Evolutionary conservation across 1,140 invertebrate genomes (phyloP).

Genomic region (Aculops lycopersici): DNA sequence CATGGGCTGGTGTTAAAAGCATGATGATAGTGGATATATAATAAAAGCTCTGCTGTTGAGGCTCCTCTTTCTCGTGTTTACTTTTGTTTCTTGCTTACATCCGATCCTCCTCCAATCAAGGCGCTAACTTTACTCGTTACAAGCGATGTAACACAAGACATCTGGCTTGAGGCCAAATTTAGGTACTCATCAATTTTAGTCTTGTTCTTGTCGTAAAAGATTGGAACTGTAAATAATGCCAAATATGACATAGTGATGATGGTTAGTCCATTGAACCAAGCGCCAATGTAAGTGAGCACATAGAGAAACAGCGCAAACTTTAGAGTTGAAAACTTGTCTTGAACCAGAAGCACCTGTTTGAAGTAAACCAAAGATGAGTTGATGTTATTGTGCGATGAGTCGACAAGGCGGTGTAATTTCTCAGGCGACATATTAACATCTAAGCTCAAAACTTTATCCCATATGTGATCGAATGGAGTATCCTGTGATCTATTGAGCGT

Average conservation of each 20-base stretch:
- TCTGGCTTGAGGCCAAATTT: conserved; percentile 45
- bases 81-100: too few relatives aligned
- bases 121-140: conserved; percentile 4
- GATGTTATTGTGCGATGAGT: conserved; percentile 42
- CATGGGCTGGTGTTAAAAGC: too few relatives aligned
- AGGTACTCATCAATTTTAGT: conserved; percentile 75
- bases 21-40: too few relatives aligned
- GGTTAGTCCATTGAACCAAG: conserved; percentile 93
- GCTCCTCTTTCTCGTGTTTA: too few relatives aligned
- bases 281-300: conserved; percentile 74
- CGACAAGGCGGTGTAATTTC: conserved; percentile 49
- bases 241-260: conserved; percentile 69
- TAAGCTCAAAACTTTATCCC: conserved; percentile 46
- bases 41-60: too few relatives aligned
- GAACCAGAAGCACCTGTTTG: conserved; percentile 67
- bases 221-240: conserved; percentile 70
- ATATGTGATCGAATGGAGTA: conserved; percentile 14
- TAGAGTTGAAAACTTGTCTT: conserved; percentile 33
- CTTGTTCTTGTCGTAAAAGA: conserved; percentile 91
- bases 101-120: conserved; percentile 1
- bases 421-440: conserved; percentile 53
- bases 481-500: conserved; percentile 1
- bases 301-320: conserved; percentile 65
- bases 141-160: conserved; percentile 3
- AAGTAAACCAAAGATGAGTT: conserved; percentile 45